A percentile compares a stretch with the other conserved stretches of the same genome.
These are phyloP conservation scores for Salpingus planirostris DNA, from an alignment of 2,888 invertebrate genomes.

Conservation along the genomic window DNA sequence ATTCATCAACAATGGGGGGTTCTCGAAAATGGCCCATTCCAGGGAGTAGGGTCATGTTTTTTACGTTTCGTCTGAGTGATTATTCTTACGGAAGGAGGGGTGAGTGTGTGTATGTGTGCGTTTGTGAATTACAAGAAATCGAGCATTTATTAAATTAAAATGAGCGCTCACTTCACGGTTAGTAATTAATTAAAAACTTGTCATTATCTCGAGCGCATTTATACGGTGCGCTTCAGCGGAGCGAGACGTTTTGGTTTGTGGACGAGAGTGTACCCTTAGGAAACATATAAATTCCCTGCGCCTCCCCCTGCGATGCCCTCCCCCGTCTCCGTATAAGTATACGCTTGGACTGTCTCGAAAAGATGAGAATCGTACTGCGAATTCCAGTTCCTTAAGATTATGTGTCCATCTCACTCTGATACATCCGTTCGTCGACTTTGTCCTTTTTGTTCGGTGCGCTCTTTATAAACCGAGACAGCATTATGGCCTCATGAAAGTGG, in stretches of 20 bases:
- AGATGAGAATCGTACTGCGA: conserved; percentile 41
- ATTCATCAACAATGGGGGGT: too few species aligned
- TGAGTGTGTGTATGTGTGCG: neutral
- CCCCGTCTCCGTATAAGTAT: conserved; percentile 32
- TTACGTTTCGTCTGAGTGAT: too few species aligned
- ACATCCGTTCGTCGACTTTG: conserved; percentile 18
- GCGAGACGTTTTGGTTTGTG: conserved; percentile 34
- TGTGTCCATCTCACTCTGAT: conserved; percentile 27
- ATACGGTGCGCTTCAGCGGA: conserved; percentile 29
- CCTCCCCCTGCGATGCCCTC: conserved; percentile 10
- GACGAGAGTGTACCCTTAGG: conserved; percentile 37
- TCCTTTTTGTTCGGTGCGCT: conserved; percentile 16
- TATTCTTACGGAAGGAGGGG: too few species aligned
- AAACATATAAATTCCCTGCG: conserved; percentile 35
- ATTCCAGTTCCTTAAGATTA: conserved; percentile 42
- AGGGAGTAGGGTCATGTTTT: too few species aligned
- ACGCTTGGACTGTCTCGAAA: conserved; percentile 41
- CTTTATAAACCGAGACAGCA: conserved; percentile 30
- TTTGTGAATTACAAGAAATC: conserved; percentile 11
- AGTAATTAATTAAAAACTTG: conserved; percentile 37
- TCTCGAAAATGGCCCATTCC: too few species aligned
- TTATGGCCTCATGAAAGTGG: conserved; percentile 27
- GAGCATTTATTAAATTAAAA: conserved; percentile 30
- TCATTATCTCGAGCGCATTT: conserved; percentile 35
- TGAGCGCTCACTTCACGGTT: conserved; percentile 30